These are phyloP conservation scores for Bombus sibiricus DNA, from an alignment of 1,140 invertebrate genomes.

Conservation along the genomic window DNA sequence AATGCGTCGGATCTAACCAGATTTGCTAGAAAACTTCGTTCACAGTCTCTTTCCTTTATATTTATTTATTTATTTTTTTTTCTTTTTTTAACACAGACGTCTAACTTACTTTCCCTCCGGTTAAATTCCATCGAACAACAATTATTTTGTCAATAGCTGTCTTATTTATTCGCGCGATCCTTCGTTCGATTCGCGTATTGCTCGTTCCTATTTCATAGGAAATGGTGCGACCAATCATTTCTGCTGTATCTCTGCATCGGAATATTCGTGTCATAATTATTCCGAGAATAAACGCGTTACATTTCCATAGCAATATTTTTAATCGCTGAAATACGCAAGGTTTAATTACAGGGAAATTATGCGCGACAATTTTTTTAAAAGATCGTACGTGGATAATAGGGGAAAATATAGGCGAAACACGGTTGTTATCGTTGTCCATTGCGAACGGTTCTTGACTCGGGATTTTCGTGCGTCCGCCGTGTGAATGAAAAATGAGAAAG, in stretches of 20 bases:
- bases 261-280: neutral
- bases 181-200: too few species aligned
- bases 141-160: too few species aligned
- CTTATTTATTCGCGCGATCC: too few species aligned
- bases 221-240: too few species aligned
- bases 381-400: too few species aligned
- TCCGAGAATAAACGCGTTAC: neutral
- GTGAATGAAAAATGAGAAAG: constrained; percentile 15
- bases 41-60: neutral
- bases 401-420: neutral
- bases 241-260: too few species aligned
- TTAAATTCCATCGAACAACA: too few species aligned
- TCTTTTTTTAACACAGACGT: neutral
- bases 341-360: neutral
- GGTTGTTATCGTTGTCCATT: neutral
- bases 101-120: rapidly evolving
- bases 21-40: neutral
- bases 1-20: neutral
- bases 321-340: neutral
- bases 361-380: neutral
- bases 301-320: neutral
- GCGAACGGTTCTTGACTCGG: neutral
- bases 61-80: rapidly evolving
- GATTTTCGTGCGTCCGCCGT: constrained; percentile 48
- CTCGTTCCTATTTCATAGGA: too few species aligned